phyloP scores from a whole-genome alignment of 2,113 vertebrate species.

The Lethenteron camtschaticum region DNA sequence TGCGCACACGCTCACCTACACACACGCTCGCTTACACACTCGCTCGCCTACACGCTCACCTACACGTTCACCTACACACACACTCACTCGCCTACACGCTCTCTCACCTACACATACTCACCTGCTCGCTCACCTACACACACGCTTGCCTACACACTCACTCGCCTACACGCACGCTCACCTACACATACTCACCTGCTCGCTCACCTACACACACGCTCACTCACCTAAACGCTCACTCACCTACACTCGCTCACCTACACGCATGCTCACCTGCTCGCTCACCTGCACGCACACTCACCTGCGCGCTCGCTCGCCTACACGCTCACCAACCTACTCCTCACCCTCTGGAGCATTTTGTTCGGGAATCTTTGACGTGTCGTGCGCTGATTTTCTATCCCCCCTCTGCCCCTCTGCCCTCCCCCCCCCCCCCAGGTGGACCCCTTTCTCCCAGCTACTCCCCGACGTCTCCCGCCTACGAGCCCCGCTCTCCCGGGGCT shows the following conservation, averaged over 20 bases:
- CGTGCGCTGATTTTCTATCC: slow-evolving; percentile 73
- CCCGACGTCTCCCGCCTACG: slow-evolving; percentile 58
- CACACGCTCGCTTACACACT: too few relatives aligned
- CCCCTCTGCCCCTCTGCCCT: slow-evolving; percentile 68
- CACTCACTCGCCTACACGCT: slow-evolving; percentile 4
- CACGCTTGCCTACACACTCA: too few relatives aligned
- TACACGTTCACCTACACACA: background rate
- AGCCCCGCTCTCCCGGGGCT: slow-evolving; percentile 54
- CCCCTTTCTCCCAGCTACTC: slow-evolving; percentile 55
- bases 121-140: background rate
- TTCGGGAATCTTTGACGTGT: slow-evolving; percentile 51
- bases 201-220: background rate
- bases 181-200: background rate
- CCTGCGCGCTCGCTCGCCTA: background rate
- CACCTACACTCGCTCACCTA: background rate
- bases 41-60: too few relatives aligned
- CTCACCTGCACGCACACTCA: too few relatives aligned
- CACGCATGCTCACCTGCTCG: background rate
- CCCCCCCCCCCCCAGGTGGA: slow-evolving; percentile 63
- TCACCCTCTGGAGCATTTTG: background rate
- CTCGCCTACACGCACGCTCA: too few relatives aligned
- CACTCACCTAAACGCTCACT: too few relatives aligned
- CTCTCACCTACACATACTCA: background rate
- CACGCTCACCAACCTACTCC: background rate
- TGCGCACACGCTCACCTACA: too few relatives aligned